Percentiles rank a stretch among this genome's conserved stretches.
Evolutionary conservation across 2,113 vertebrate species (phyloP).

Genomic region (Sprattus sprattus): DNA sequence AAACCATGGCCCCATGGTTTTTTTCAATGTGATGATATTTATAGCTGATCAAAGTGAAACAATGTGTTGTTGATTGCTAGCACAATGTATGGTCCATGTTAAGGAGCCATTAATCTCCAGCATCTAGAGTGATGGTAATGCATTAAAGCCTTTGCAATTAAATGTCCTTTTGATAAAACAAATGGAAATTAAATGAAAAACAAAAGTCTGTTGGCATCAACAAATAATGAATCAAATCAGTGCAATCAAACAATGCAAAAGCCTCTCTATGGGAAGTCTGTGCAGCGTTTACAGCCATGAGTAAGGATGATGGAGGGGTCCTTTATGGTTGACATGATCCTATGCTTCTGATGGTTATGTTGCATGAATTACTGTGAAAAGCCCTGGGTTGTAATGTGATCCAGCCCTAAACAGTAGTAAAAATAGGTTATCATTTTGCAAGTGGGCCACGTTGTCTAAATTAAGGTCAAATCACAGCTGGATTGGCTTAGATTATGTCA

Average conservation of each 20-base stretch:
- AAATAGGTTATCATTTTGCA: background rate
- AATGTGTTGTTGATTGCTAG: background rate
- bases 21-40: background rate
- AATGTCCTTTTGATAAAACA: background rate
- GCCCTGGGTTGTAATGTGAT: background rate
- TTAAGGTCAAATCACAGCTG: background rate
- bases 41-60: background rate
- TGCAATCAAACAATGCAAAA: background rate
- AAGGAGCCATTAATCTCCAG: background rate
- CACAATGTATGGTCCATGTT: background rate
- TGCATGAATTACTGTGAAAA: background rate
- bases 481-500: background rate
- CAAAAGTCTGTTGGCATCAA: constrained; percentile 1
- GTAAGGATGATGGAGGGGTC: background rate
- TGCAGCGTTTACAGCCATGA: background rate
- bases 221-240: background rate
- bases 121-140: background rate
- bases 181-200: background rate
- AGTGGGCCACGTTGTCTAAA: background rate
- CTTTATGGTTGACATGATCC: background rate
- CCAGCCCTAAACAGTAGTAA: background rate
- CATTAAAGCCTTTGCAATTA: background rate
- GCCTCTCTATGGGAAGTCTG: background rate
- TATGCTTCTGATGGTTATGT: background rate
- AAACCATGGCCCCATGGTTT: background rate